A percentile compares a stretch with the other conserved stretches of the same genome.
phyloP scores from a whole-genome alignment of 2,113 vertebrate species.

The Pholis gunnellus region DNA sequence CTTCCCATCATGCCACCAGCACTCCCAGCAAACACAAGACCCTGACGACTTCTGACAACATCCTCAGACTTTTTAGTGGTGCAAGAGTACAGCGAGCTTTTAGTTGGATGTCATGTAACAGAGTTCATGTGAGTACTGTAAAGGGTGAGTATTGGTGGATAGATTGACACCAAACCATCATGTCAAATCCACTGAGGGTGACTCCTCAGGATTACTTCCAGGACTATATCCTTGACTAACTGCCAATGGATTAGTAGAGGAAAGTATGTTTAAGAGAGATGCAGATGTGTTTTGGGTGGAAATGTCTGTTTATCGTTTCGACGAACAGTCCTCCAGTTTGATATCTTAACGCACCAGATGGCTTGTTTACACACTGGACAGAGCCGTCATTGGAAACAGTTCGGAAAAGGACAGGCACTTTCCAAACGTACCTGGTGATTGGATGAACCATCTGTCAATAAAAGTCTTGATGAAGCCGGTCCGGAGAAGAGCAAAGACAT shows the following conservation, averaged over 20 bases:
- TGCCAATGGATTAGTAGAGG: not conserved
- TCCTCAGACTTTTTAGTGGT: slow-evolving; percentile 14
- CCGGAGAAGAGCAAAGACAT: not conserved
- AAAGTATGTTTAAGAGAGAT: not conserved
- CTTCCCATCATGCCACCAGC: slow-evolving; percentile 26
- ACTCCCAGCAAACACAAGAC: slow-evolving; percentile 35
- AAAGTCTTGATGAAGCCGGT: not conserved
- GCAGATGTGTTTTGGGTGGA: not conserved
- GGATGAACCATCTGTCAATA: not conserved
- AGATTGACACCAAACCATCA: not conserved
- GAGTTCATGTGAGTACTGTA: slow-evolving; percentile 38
- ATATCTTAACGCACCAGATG: not conserved
- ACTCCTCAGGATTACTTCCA: not conserved
- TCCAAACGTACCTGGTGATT: not conserved
- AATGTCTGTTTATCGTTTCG: not conserved
- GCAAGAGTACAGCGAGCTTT: slow-evolving; percentile 39
- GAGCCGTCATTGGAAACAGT: not conserved
- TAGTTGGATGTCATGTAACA: slow-evolving; percentile 42
- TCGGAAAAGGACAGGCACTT: not conserved
- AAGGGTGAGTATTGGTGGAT: not conserved
- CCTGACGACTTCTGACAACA: slow-evolving; percentile 53
- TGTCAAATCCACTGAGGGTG: not conserved
- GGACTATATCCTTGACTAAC: not conserved
- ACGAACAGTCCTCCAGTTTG: not conserved
- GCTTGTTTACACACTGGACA: not conserved